These are phyloP conservation scores for Nannobrachium achirus DNA, from an alignment of 2,113 vertebrate species.

Conservation along the genomic window DNA sequence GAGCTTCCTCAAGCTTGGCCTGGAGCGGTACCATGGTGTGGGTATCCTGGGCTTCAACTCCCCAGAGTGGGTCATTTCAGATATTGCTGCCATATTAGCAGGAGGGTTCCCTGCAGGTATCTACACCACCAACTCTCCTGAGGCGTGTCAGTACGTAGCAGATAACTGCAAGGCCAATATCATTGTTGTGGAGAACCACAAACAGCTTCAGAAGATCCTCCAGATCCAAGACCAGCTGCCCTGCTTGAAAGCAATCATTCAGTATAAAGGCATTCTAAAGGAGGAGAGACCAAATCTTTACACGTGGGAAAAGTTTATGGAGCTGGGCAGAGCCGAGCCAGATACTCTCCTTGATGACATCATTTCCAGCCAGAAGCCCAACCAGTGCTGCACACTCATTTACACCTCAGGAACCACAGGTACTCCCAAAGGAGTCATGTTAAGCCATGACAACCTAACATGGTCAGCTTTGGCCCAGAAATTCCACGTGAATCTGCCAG, in stretches of 20 bases:
- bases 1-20: conserved; percentile 85
- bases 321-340: conserved; percentile 76
- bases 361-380: conserved; percentile 85
- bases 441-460: conserved; percentile 93
- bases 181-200: conserved; percentile 89
- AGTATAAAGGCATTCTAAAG: conserved; percentile 83
- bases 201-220: conserved; percentile 90
- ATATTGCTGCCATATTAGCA: conserved; percentile 88
- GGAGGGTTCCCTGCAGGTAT: conserved; percentile 93
- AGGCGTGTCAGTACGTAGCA: conserved; percentile 88
- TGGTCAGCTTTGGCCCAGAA: conserved; percentile 78
- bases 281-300: conserved; percentile 85
- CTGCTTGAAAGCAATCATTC: conserved; percentile 89
- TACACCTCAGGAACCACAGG: conserved; percentile 94
- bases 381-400: conserved; percentile 91
- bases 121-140: conserved; percentile 91
- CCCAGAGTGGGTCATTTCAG: conserved; percentile 87
- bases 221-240: conserved; percentile 85
- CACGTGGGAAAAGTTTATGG: conserved; percentile 89
- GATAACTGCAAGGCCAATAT: conserved; percentile 85
- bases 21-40: conserved; percentile 89
- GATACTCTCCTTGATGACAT: conserved; percentile 77
- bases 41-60: conserved; percentile 96
- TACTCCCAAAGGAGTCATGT: conserved; percentile 93
- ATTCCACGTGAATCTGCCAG: conserved; percentile 46